phyloP scores from a whole-genome alignment of 2,797 vertebrate species.

The Staurois parvus region DNA sequence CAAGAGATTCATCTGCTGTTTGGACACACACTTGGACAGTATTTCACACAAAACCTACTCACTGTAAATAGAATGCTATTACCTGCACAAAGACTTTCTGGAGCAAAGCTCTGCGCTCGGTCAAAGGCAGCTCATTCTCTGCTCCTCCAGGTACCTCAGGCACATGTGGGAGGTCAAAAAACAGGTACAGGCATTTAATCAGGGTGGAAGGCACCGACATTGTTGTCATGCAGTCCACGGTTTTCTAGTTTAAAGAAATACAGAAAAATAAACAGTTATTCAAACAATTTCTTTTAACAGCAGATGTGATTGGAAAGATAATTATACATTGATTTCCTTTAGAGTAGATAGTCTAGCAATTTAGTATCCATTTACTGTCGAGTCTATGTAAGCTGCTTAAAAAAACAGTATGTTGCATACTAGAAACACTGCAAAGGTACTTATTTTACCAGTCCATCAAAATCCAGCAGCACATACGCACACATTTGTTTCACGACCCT shows the following conservation, averaged over 20 bases:
- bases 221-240: slow-evolving; percentile 99
- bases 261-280: not conserved
- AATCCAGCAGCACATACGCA: too few relatives aligned
- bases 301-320: not conserved
- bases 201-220: slow-evolving; percentile 99
- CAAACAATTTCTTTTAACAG: not conserved
- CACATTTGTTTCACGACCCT: too few relatives aligned
- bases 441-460: too few relatives aligned
- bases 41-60: too few relatives aligned
- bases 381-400: not conserved
- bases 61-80: slow-evolving; percentile 23
- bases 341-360: not conserved
- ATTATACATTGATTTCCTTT: slow-evolving; percentile 18
- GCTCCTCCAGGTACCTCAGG: slow-evolving; percentile 86
- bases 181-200: slow-evolving; percentile 98
- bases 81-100: slow-evolving; percentile 99
- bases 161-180: slow-evolving; percentile 98
- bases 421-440: too few relatives aligned
- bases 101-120: slow-evolving; percentile 89
- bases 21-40: not conserved
- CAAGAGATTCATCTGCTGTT: too few relatives aligned
- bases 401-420: too few relatives aligned
- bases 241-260: slow-evolving; percentile 83
- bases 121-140: slow-evolving; percentile 89
- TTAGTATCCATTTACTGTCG: not conserved